phyloP scores from a whole-genome alignment of 2,797 vertebrate species.

The Chiloscyllium punctatum region DNA sequence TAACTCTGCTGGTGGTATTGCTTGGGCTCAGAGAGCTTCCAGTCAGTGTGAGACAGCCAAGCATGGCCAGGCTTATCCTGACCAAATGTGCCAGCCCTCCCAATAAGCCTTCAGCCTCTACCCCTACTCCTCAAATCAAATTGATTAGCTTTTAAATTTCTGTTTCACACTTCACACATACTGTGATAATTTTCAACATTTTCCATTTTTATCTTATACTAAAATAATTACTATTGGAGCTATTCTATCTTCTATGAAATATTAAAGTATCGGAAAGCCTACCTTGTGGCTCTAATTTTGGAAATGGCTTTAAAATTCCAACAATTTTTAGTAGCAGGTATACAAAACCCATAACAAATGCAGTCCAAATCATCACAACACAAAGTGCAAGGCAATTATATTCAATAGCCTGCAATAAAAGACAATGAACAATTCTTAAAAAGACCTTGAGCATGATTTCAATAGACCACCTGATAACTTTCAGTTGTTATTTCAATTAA shows the following conservation, averaged over 20 bases:
- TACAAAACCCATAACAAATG: constrained; percentile 10
- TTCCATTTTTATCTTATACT: not conserved
- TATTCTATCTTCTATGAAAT: not conserved
- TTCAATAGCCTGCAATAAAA: not conserved
- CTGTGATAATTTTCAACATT: not conserved
- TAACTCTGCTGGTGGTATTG: not conserved
- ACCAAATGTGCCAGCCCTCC: too few relatives aligned
- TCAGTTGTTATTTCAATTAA: not conserved
- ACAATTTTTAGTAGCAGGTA: not conserved
- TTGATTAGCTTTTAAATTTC: not conserved
- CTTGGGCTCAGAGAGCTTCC: not conserved
- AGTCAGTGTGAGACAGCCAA: too few relatives aligned
- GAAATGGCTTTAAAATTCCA: not conserved
- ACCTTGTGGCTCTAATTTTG: not conserved
- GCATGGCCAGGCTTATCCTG: too few relatives aligned
- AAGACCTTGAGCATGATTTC: not conserved
- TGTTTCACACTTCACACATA: not conserved
- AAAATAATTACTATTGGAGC: not conserved
- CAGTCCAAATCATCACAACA: constrained; percentile 19
- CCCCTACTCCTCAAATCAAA: not conserved
- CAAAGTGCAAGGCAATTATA: constrained; percentile 16
- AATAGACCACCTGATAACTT: not conserved
- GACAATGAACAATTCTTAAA: not conserved
- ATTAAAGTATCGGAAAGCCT: not conserved
- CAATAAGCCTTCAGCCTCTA: too few relatives aligned